Conservation (phyloP, 1,140 invertebrate species). For the Diorhabda elongata region DNA sequence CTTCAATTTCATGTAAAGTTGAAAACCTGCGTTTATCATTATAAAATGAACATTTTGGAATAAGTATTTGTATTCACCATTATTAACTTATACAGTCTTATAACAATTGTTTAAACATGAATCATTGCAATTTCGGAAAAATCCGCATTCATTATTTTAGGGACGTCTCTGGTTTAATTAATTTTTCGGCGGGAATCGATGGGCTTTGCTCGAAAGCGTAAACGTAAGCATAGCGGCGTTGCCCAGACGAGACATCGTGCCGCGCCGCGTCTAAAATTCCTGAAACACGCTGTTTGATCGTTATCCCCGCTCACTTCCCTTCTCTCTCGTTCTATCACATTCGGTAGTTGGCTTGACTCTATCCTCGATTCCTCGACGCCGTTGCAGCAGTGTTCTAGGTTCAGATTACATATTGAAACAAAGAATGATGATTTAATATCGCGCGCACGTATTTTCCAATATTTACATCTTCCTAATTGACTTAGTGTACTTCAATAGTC, state of each 20-base stretch:
- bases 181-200: constrained; percentile 15
- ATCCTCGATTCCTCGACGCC: not conserved
- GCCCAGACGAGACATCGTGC: not conserved
- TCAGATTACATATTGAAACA: not conserved
- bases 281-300: not conserved
- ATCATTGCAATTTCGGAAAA: too few relatives aligned
- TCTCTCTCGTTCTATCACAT: not conserved
- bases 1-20: too few relatives aligned
- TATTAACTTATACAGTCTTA: too few relatives aligned
- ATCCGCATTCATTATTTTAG: not conserved
- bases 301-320: not conserved
- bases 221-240: constrained; percentile 7
- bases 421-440: not conserved
- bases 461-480: not conserved
- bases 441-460: not conserved
- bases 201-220: constrained; percentile 1
- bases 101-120: too few relatives aligned
- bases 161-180: not conserved
- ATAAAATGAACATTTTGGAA: too few relatives aligned
- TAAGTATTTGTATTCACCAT: too few relatives aligned
- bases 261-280: constrained; percentile 2
- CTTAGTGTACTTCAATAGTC: not conserved
- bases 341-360: not conserved
- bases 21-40: too few relatives aligned
- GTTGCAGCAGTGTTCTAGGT: not conserved